These are phyloP conservation scores for Xylota sylvarum DNA, from an alignment of 2,888 invertebrate species.

Conservation along the genomic window DNA sequence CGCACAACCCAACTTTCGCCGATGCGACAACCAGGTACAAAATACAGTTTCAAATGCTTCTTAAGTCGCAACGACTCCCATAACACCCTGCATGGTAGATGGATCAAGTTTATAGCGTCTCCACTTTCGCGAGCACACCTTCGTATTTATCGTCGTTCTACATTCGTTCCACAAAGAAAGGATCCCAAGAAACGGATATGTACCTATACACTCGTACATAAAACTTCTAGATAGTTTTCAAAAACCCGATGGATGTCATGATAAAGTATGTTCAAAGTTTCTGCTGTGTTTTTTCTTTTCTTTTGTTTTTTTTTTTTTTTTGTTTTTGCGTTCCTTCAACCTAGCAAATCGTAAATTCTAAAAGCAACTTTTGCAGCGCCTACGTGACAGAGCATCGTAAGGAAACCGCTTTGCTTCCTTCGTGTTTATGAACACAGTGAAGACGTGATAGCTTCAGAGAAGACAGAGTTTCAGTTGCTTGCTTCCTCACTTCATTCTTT, in stretches of 20 bases:
- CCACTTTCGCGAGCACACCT: conserved; percentile 19
- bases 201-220: background rate
- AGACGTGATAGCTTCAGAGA: conserved; percentile 62
- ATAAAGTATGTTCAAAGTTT: conserved; percentile 63
- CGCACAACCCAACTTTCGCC: conserved; percentile 6
- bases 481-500: conserved; percentile 40
- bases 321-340: conserved; percentile 19
- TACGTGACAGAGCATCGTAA: conserved; percentile 59
- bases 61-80: conserved; percentile 43
- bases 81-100: conserved; percentile 22
- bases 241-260: conserved; percentile 57
- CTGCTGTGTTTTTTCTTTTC: conserved; percentile 8
- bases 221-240: conserved; percentile 44
- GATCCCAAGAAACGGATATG: background rate
- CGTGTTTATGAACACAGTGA: conserved; percentile 55
- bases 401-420: conserved; percentile 31
- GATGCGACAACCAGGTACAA: conserved; percentile 49
- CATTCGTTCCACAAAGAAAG: conserved; percentile 5
- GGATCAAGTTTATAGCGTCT: conserved; percentile 54
- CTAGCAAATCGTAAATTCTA: conserved; percentile 65
- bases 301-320: too few species aligned
- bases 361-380: conserved; percentile 67
- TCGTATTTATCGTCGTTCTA: conserved; percentile 3
- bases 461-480: conserved; percentile 46
- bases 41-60: conserved; percentile 49